Conservation (phyloP, 1,140 invertebrate genomes). For the fruit fly (Drosophila melanogaster) region DNA sequence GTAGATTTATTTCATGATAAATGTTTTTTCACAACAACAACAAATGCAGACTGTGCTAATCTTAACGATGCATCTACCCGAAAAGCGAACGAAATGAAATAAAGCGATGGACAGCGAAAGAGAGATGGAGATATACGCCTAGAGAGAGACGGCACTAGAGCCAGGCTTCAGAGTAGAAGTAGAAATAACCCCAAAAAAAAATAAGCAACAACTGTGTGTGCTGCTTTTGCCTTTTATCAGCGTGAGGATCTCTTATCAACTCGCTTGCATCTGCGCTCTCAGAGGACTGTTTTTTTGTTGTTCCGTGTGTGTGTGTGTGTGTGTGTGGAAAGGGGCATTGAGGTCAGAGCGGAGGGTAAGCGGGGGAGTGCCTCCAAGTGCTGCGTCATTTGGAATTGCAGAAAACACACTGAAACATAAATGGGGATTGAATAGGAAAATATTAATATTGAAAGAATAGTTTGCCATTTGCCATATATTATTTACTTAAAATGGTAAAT, state of each 20-base stretch:
- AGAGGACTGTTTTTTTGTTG: slow-evolving; percentile 43
- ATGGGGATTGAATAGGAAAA: neutral
- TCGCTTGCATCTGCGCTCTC: slow-evolving; percentile 54
- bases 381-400: slow-evolving; percentile 69
- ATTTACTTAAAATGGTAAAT: neutral
- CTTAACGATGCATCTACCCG: slow-evolving; percentile 79
- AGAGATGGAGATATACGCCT: neutral
- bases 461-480: neutral
- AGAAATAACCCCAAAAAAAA: slow-evolving; percentile 52
- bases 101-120: slow-evolving; percentile 48
- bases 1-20: slow-evolving; percentile 83
- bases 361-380: slow-evolving; percentile 45
- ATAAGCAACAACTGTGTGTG: slow-evolving; percentile 50
- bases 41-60: slow-evolving; percentile 64
- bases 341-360: slow-evolving; percentile 18
- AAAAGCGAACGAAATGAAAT: slow-evolving; percentile 78
- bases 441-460: neutral
- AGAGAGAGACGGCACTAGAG: slow-evolving; percentile 4
- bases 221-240: slow-evolving; percentile 65
- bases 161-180: slow-evolving; percentile 24
- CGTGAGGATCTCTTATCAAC: slow-evolving; percentile 80
- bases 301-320: slow-evolving; percentile 5
- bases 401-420: slow-evolving; percentile 9
- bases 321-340: slow-evolving; percentile 19
- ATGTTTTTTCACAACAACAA: slow-evolving; percentile 67